Evolutionary conservation across 2,888 invertebrate genomes (phyloP).

Genomic region (Yponomeuta evonymella): DNA sequence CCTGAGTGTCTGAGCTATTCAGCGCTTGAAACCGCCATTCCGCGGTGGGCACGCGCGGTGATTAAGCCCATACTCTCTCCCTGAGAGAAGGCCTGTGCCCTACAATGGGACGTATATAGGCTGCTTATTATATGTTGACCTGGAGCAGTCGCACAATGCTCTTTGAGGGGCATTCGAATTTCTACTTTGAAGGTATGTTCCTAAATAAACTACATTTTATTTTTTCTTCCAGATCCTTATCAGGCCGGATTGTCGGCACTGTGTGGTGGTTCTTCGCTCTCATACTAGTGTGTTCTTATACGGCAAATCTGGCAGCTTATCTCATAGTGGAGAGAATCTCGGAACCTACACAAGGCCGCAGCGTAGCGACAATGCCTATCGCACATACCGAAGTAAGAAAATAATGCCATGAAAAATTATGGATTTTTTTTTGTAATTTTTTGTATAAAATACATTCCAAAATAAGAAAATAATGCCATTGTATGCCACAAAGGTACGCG

Average conservation of each 20-base stretch:
- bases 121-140: too few species aligned
- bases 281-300: slow-evolving; percentile 98
- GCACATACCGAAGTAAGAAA: slow-evolving; percentile 91
- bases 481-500: slow-evolving; percentile 9
- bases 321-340: slow-evolving; percentile 97
- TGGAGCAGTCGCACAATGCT: too few species aligned
- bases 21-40: too few species aligned
- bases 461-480: slow-evolving; percentile 70
- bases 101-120: too few species aligned
- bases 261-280: slow-evolving; percentile 99
- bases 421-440: too few species aligned
- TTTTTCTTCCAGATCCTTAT: slow-evolving; percentile 79
- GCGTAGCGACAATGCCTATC: slow-evolving; percentile 92
- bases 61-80: too few species aligned
- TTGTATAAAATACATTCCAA: too few species aligned
- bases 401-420: slow-evolving; percentile 15
- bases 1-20: too few species aligned
- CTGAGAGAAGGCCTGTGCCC: too few species aligned
- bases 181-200: too few species aligned
- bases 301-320: slow-evolving; percentile 98
- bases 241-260: slow-evolving; percentile 96
- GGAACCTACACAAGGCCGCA: slow-evolving; percentile 84
- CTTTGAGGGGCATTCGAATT: too few species aligned
- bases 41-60: too few species aligned
- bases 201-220: not conserved